Evolutionary conservation across 2,113 vertebrate species (phyloP), one percentile per base, ranked within the genome.

Genomic region (Etheostoma spectabile): DNA sequence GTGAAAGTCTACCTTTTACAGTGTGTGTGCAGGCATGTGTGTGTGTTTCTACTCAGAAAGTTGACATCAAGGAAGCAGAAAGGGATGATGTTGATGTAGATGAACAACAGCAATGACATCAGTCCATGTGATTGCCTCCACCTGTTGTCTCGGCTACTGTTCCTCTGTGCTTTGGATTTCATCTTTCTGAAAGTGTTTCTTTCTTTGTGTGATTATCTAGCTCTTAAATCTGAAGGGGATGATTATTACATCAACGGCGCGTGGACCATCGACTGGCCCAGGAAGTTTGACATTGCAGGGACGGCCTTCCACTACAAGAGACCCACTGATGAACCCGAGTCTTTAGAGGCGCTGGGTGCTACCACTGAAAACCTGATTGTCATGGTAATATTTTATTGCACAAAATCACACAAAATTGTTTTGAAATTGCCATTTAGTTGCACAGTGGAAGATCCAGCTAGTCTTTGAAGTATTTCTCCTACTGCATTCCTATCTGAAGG

Each of bases 231-330:
- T 27, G 97, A 99, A 92, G 96, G 90, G 2, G 97, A 98, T 84
- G 96, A 99, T 93, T 99, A 98, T 92, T 99, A 98, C 92, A 98
- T 99, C 93, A 99, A 99, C 84, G 98, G 98, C 79, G 98, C 97
- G 52, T 99, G 98, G 98, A 99, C 98, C 92, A 99, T 99, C 81
- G 98, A 99, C 93, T 99, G 98, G 98, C 98, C 98, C 80, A 95
- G 98, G 86, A 99, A 99, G 92, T 99, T 99, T 86, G 97, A 99
- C 94, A 96, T 99, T 52, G 96, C 97, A 64, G 97, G 97, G 48
- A 99, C 98, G 72, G 95, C 97, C 69, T 99, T 99, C 93, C 96
- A 98, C 93, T 99, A 99, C 93, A 97, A 96, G 95, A 97, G 98
- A 63, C 97, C 97, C 60, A 89, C 97, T 3, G 97, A 99, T 79